Conservation (phyloP, 2,113 vertebrate species). For the Phalacrocorax brasilianus region DNA sequence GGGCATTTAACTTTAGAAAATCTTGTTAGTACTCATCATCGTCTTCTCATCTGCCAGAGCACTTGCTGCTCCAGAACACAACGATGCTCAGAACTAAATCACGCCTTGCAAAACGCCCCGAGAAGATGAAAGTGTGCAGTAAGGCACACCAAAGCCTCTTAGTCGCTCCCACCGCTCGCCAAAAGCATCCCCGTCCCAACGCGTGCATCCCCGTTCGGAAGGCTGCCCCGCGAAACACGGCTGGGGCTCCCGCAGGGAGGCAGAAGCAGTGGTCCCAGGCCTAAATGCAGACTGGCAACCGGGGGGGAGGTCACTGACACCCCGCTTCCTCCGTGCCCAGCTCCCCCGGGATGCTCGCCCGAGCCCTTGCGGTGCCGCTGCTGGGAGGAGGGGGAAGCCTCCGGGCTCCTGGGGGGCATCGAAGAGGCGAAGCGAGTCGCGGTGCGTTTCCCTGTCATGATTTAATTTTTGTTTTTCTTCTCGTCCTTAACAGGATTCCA, state of each 20-base stretch:
- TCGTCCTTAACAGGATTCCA: slow-evolving; percentile 82
- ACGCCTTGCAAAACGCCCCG: neutral
- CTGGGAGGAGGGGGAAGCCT: neutral
- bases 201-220: neutral
- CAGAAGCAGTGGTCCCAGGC: neutral
- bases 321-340: neutral
- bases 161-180: neutral
- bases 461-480: slow-evolving; percentile 54
- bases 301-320: neutral
- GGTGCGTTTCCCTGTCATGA: neutral
- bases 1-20: slow-evolving; percentile 14
- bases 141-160: neutral
- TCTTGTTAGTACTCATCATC: neutral
- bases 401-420: neutral
- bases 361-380: neutral
- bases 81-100: neutral
- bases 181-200: neutral
- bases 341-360: neutral
- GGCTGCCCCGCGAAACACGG: neutral
- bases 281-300: neutral
- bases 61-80: neutral
- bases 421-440: fast-evolving
- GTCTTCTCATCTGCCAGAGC: neutral
- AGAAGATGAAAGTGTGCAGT: neutral
- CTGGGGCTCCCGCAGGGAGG: neutral